phyloP scores from a whole-genome alignment of 2,888 invertebrate species.

The Pyrgus malvae region DNA sequence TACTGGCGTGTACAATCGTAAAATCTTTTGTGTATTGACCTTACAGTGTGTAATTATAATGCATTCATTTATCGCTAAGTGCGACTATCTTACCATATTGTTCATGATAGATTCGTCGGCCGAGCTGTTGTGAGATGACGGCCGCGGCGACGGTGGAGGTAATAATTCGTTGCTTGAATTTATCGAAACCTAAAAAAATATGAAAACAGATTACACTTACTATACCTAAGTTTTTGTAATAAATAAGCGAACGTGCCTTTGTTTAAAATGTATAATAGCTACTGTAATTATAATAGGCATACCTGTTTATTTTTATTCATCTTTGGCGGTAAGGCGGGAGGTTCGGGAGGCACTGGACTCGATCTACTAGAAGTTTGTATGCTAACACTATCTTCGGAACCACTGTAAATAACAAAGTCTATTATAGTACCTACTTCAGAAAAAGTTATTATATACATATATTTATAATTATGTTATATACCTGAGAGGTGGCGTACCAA shows the following conservation, averaged over 20 bases:
- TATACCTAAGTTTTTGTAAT: too few relatives aligned
- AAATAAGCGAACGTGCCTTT: too few relatives aligned
- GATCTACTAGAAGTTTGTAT: constrained; percentile 68
- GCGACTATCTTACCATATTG: constrained; percentile 54
- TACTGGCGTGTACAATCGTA: constrained; percentile 1
- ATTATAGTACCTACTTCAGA: neutral
- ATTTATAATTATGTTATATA: too few relatives aligned
- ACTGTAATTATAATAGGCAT: too few relatives aligned
- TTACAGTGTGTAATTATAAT: constrained; percentile 5
- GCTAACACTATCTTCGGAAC: constrained; percentile 72
- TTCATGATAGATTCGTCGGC: constrained; percentile 63
- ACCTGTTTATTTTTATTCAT: constrained; percentile 73
- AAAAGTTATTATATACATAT: too few relatives aligned
- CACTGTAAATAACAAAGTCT: constrained; percentile 45
- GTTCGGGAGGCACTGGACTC: constrained; percentile 74
- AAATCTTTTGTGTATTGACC: constrained; percentile 24
- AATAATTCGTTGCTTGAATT: constrained; percentile 69
- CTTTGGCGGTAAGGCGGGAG: constrained; percentile 82
- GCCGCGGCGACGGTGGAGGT: constrained; percentile 72
- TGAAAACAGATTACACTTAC: too few relatives aligned
- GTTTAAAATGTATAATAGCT: too few relatives aligned
- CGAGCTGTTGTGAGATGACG: constrained; percentile 69
- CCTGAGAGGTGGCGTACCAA: constrained; percentile 70
- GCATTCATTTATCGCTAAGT: neutral
- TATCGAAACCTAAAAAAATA: constrained; percentile 52